A percentile compares a stretch with the other conserved stretches of the same genome.
Evolutionary conservation across 2,888 invertebrate species (phyloP).

Genomic region (Cephus nigrinus): DNA sequence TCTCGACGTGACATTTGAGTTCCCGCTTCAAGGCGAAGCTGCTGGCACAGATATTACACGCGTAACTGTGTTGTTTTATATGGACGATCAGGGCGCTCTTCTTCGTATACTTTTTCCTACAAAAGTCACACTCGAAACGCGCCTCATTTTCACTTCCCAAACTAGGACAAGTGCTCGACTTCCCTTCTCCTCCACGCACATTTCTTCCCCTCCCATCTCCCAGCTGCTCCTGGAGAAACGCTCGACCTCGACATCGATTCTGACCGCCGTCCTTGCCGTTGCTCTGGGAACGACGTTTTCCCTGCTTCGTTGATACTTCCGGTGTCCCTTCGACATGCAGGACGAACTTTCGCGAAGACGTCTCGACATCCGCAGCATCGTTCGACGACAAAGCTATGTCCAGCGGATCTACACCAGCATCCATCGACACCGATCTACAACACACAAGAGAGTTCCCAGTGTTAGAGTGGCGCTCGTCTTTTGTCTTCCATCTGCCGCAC

Average conservation of each 20-base stretch:
- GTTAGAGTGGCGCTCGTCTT: neutral
- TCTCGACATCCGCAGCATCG: neutral
- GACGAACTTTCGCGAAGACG: neutral
- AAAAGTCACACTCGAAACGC: conserved; percentile 13
- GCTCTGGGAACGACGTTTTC: neutral
- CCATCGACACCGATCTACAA: conserved; percentile 9
- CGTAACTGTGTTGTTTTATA: conserved; percentile 12
- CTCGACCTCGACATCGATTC: neutral
- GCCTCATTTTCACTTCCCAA: neutral
- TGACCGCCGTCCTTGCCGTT: neutral
- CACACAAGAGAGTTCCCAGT: conserved; percentile 9
- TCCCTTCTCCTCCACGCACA: neutral
- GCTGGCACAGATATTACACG: conserved; percentile 7
- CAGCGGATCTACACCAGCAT: conserved; percentile 8
- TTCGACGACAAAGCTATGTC: neutral
- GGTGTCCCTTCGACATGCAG: neutral
- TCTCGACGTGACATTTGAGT: conserved; percentile 13
- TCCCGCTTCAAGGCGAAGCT: conserved; percentile 15
- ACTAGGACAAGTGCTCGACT: too few relatives aligned
- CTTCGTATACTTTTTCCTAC: conserved; percentile 9
- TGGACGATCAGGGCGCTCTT: conserved; percentile 9
- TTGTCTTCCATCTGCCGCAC: neutral
- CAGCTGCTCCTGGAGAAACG: neutral
- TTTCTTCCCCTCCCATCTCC: too few relatives aligned
- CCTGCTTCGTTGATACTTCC: neutral